phyloP scores from a whole-genome alignment of 2,113 vertebrate genomes.

The Pseudorhombus dupliciocellatus region DNA sequence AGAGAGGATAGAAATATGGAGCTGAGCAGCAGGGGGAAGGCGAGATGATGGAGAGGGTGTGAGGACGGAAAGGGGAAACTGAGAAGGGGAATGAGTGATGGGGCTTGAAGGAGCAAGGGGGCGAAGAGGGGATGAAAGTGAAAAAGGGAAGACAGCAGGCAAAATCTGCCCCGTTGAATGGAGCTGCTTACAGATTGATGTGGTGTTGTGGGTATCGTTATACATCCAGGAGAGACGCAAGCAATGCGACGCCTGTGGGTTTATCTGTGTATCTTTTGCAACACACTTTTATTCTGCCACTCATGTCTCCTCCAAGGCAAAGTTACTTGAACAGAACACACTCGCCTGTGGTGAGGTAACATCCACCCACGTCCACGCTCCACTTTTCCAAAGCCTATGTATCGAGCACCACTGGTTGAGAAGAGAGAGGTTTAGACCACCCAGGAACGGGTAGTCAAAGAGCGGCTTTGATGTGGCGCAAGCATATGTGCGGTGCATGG shows the following conservation, averaged over 20 bases:
- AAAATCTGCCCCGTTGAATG: conserved; percentile 73
- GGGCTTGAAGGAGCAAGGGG: conserved; percentile 61
- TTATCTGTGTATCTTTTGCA: conserved; percentile 45
- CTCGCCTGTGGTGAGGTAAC: conserved; percentile 62
- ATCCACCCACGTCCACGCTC: conserved; percentile 66
- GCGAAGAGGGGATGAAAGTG: conserved; percentile 66
- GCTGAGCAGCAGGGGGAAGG: conserved; percentile 53
- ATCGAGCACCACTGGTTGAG: conserved; percentile 52
- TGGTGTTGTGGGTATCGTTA: conserved; percentile 71
- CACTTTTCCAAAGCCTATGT: conserved; percentile 59
- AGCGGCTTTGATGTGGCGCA: conserved; percentile 78
- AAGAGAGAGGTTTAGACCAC: conserved; percentile 76
- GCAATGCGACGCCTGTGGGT: conserved; percentile 52
- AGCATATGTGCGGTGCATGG: conserved; percentile 72
- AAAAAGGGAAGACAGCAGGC: conserved; percentile 61
- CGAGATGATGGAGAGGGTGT: conserved; percentile 69
- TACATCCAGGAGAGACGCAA: conserved; percentile 62
- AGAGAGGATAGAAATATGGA: conserved; percentile 70
- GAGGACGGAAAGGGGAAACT: conserved; percentile 70
- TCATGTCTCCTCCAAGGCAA: conserved; percentile 60
- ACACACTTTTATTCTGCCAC: conserved; percentile 47
- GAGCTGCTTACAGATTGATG: conserved; percentile 71
- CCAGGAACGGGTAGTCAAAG: conserved; percentile 70
- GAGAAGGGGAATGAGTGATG: conserved; percentile 73
- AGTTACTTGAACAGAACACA: conserved; percentile 55